A percentile compares a stretch with the other conserved stretches of the same genome.
Conservation (phyloP, 2,113 vertebrate species). For the Drymodes brunneopygia region DNA sequence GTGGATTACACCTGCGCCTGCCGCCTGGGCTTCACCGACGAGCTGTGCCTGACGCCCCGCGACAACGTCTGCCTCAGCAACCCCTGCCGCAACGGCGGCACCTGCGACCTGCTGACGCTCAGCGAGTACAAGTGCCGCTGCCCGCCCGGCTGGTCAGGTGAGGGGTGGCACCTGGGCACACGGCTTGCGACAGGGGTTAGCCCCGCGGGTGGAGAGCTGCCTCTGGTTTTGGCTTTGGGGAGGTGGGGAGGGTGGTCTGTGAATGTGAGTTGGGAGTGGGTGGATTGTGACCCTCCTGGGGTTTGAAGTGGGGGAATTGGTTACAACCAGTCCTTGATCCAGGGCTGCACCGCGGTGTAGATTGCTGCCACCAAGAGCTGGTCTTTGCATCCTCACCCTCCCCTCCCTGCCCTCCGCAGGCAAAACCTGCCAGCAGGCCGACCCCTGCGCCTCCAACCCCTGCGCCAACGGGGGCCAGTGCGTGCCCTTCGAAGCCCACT, state of each 20-base stretch:
- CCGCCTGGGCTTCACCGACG: conserved; percentile 80
- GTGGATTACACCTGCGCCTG: conserved; percentile 82
- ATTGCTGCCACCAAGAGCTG: not conserved
- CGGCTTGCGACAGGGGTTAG: rapidly evolving
- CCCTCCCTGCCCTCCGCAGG: conserved; percentile 63
- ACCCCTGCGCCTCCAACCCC: conserved; percentile 94
- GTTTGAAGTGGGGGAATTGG: not conserved
- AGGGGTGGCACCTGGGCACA: not conserved
- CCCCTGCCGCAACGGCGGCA: conserved; percentile 91
- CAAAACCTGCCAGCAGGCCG: conserved; percentile 87
- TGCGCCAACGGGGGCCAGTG: conserved; percentile 90
- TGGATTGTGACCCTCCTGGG: too few species aligned
- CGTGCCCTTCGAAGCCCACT: conserved; percentile 80
- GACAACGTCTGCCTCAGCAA: conserved; percentile 79
- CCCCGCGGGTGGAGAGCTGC: rapidly evolving
- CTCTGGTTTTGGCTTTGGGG: not conserved
- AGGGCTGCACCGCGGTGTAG: rapidly evolving
- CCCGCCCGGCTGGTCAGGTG: conserved; percentile 93
- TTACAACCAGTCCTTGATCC: too few species aligned
- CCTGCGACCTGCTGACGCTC: conserved; percentile 81
- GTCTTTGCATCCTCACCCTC: not conserved
- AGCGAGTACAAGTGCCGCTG: conserved; percentile 85
- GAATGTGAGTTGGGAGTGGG: not conserved
- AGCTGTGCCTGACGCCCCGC: conserved; percentile 78
- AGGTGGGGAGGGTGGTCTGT: not conserved